Evolutionary conservation across 1,140 invertebrate species (phyloP), one percentile per base, ranked within the genome.

Genomic region (Drosophila ohnishii): DNA sequence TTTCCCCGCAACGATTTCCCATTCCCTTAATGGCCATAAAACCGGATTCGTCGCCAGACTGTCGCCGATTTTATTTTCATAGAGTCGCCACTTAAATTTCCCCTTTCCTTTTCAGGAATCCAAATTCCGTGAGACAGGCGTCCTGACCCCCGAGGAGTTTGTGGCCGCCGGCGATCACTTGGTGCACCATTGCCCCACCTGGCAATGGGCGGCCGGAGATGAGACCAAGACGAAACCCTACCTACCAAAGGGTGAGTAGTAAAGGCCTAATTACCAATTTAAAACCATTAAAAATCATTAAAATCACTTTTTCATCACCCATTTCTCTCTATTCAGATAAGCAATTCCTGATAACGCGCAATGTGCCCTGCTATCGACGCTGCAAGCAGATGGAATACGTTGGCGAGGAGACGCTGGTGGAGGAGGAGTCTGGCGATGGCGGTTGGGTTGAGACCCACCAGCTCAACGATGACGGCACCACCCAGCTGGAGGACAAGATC

Each of bases 361-460:
- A 99, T 95, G 97, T 98, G 32, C 97, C 98, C 51, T 99, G 98
- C 89, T 96, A 97, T 75, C 96, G 98, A 72, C 93, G 97, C 82
- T 98, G 97, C 89, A 98, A 98, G 93, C 97, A 98, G 95, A 98
- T 98, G 93, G 97, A 98, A 91, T 98, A 98, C 91, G 95, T 96
- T 78, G 95, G 96, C 72, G 96, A 97, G 42, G 95, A 97, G 91
- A 97, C 98, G 82, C 95, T 96, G 90, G 95, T 97, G 40, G 97
- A 99, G 88, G 97, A 98, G 92, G 95, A 95, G 53, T 96, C 97
- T 22, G 95, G 96, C 87, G 98, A 98, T 92, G 95, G 94, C 37
- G 98, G 98, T 35, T 99, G 99, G 99, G 98, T 99, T 3, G 99
- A 99, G 91, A 99, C 99, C 16, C 98, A 99, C 93, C 98, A 92